Conservation (phyloP, 2,797 vertebrate genomes). For the Pterois miles region DNA sequence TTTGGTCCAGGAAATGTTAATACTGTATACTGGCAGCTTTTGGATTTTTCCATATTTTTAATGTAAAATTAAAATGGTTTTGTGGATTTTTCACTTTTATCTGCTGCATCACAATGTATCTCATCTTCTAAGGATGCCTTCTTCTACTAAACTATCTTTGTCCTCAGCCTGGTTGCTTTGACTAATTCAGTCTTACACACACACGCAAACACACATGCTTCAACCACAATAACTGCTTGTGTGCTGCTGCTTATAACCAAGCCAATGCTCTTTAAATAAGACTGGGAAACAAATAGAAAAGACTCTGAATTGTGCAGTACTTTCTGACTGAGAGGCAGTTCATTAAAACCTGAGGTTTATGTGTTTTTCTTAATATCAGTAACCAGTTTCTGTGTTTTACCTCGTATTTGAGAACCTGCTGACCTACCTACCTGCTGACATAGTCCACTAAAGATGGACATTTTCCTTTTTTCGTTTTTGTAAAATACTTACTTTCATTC, state of each 20-base stretch:
- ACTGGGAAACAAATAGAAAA: not conserved
- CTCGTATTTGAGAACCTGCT: too few relatives aligned
- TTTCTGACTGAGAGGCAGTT: not conserved
- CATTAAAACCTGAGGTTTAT: not conserved
- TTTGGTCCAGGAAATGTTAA: not conserved
- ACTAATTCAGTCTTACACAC: slow-evolving; percentile 38
- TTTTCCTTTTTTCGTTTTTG: not conserved
- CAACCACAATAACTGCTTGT: slow-evolving; percentile 38
- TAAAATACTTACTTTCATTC: not conserved
- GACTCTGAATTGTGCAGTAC: not conserved
- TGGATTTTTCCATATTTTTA: not conserved
- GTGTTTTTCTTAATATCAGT: not conserved
- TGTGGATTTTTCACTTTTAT: not conserved
- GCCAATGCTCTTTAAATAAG: slow-evolving; percentile 14
- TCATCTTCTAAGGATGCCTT: slow-evolving; percentile 26
- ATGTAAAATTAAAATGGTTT: not conserved
- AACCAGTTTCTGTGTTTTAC: not conserved
- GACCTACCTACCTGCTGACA: not conserved
- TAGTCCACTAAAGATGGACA: not conserved
- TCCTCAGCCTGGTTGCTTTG: slow-evolving; percentile 28
- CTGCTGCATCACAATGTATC: slow-evolving; percentile 44
- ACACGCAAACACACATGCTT: not conserved
- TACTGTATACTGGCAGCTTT: not conserved
- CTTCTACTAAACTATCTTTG: slow-evolving; percentile 51
- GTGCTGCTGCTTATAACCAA: slow-evolving; percentile 25